These are phyloP conservation scores for Aurelia aurita DNA, from an alignment of 30 jellyfish, hydroid and myxozoan species.

Conservation along the genomic window DNA sequence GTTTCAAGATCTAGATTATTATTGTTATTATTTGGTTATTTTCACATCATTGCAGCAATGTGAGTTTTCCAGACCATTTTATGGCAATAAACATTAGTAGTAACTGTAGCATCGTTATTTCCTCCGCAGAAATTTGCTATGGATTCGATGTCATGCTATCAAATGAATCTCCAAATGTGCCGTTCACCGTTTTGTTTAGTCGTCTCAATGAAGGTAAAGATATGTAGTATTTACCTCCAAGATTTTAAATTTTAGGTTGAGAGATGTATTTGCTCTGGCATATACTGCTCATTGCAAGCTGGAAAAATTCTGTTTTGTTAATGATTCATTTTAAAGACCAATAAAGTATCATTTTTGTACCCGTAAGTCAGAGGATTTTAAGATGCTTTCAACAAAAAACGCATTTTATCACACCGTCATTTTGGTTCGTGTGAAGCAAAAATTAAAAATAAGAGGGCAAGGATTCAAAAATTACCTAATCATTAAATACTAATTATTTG, in stretches of 20 bases:
- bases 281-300: not conserved
- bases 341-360: not conserved
- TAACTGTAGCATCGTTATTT: not conserved
- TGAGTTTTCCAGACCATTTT: not conserved
- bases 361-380: not conserved
- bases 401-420: not conserved
- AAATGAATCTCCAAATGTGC: constrained; percentile 25
- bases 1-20: no score
- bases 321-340: not conserved
- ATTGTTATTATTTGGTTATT: no score
- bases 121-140: constrained; percentile 18
- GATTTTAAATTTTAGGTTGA: not conserved
- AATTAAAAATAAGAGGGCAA: not conserved
- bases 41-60: no score
- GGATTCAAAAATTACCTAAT: no score
- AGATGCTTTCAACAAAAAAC: not conserved
- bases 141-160: constrained; percentile 16
- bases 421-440: not conserved
- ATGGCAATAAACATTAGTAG: not conserved
- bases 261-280: not conserved
- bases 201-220: constrained; percentile 11
- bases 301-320: no score
- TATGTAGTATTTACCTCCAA: not conserved
- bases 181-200: constrained; percentile 5
- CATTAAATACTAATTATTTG: no score